Evolutionary conservation across 1,140 invertebrate genomes (phyloP), one percentile per base, ranked within the genome.

Genomic region (Homalodisca vitripennis): DNA sequence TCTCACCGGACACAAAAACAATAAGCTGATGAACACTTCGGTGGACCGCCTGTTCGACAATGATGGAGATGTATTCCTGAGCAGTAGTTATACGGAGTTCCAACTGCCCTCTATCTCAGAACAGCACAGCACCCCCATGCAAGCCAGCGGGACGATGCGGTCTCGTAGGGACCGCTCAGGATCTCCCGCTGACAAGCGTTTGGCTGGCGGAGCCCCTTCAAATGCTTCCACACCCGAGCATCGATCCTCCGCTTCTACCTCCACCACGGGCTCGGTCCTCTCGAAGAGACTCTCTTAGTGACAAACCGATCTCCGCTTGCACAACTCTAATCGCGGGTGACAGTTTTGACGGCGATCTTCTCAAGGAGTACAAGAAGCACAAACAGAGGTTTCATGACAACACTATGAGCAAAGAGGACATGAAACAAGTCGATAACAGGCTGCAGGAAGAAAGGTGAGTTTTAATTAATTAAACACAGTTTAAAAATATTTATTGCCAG

Each of bases 31-130:
- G 93, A 93, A 93, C 69, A 90, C 92, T 6, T 96, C 94, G 1
- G 93, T 97, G 29, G 93, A 96, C 78, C 85, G 92, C 74, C 80
- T 97, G 3, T 97, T 97, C 75, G 91, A 93, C 76, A 91, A 88
- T 73, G 87, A 90, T 76, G 82, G 83, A 2, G 88, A 89, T 64
- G 88, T 89, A 17, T 89, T 88, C 77, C 78, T 87, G 3, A 88
- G 87, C 72, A 87, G 85, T 68, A 88, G 84, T 75, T 88, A 86
- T 72, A 84, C 83, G 0, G 87, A 88, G 47, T 86, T 86, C 70
- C 84, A 86, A 75, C 83, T 86, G 67, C 75, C 86, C 41, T 85
- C 86, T 17, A 75, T 77, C 24, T 73, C 74, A 20, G 76, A 77
- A 69, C 6, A 85, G 84, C 75, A 83, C 82, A 73, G 83, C 84